Base-by-base conservation (phyloP, 2,797 vertebrate species). In the Erithacus rubecula region DNA sequence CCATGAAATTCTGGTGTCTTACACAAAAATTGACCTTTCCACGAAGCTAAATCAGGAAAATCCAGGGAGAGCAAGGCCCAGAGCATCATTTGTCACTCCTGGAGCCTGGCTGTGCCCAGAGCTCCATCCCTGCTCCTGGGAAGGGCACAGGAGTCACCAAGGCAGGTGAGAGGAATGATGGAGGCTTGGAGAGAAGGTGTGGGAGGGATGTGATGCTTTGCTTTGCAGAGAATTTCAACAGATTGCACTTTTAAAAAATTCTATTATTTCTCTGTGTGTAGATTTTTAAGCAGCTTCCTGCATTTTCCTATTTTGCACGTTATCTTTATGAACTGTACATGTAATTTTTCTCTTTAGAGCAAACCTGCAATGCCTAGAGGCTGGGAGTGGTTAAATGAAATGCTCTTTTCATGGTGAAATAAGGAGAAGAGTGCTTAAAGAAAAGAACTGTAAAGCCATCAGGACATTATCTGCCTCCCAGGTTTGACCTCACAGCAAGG, bases 401-500 rank as follows among this genome's bases (percentile, higher is more conserved):
- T 34, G 41, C 4, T 77, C 12, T 63, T 79, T 89, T 87, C 60
- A 14, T 44, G 20, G 26, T 46, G 68, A 70, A 78, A 55, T 53
- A 67, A 15, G n/a, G 34, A 81, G 30, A 63, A 20, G 4, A 67
- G 46, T 17, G 20, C 34, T 82, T 88, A 71, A 80, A 60, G 83
- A 80, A 82, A 80, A 52, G 32, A 80, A 24, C n/a, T 43, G 19
- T 24, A 27, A 84, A 68, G 18, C n/a, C 27, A 70, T 64, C 52
- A 37, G 34, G 47, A 24, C 26, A 5, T 82, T 82, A 19, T 51
- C 71, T 58, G 29, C 79, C 77, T 62, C 44, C 39, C 19, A 74
- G 53, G 23, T 68, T 5, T 94, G 81, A 95, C 89, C 86, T 92
- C 68, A 13, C 41, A 87, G 37, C 52, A 80, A 11, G 77, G 41